Evolutionary conservation across 2,113 vertebrate genomes (phyloP), one percentile per base, ranked within the genome.

Genomic region (Osmerus eperlanus): DNA sequence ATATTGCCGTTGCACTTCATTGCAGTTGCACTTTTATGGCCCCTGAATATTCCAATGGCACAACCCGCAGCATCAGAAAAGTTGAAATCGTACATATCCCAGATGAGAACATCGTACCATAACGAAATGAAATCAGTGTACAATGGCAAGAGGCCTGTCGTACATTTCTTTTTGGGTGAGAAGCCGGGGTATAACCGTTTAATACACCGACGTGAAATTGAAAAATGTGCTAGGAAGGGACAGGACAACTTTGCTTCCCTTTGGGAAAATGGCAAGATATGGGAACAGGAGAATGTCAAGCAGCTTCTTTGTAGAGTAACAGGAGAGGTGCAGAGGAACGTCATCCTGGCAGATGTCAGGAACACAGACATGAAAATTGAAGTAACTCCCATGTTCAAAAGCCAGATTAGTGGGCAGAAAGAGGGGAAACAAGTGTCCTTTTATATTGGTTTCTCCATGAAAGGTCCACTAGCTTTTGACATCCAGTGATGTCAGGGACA

Each of bases 111-210:
- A 3, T 71, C 32, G 15, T 90, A 87, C 75, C 67, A 6, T 56
- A 53, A 14, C 3, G 21, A 29, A 18, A 81, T 90, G 87, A 84
- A 74, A 18, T 73, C 83, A 23, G 56, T 86, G 23, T 81, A 52
- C 65, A 84, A 85, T 68, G 84, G 83, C 1, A 90, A 85, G 1
- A 61, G 67, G 3, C 83, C 90, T 0, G 47, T 74, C 8, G 19
- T 88, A 0, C 88, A 91, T 81, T 92, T 91, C 80, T 75, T 88
- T 47, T 47, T 91, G 65, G 90, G 91, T 4, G 81, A 74, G 47
- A 86, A 81, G 25, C 41, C 0, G 11, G 86, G 84, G 0, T 91
- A 89, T 47, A 28, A 54, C 3, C 67, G 74, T 16, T 71, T 91
- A 13, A 74, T 91, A n/a, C 75, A 41, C 29, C n/a, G 80, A 3